Conservation (phyloP, 2,797 vertebrate species). For the Danio aesculapii region DNA sequence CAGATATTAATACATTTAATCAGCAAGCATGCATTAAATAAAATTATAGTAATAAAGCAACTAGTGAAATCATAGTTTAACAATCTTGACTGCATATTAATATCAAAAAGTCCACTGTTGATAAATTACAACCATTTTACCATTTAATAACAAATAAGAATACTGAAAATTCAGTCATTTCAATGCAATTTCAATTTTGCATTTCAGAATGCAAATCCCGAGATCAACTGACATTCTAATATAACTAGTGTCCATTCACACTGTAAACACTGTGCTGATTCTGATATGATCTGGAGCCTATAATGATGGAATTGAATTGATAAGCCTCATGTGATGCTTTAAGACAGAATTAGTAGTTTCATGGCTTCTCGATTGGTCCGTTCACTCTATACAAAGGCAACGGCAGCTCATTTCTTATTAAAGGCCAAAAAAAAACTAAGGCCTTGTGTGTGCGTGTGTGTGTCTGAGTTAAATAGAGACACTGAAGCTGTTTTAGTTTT, state of each 20-base stretch:
- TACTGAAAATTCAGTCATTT: not conserved
- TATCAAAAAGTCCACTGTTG: no score
- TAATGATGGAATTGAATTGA: conserved; percentile 40
- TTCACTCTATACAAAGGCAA: conserved; percentile 64
- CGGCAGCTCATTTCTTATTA: conserved; percentile 55
- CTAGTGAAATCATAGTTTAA: no score
- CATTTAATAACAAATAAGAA: not conserved
- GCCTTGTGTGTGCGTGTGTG: conserved; percentile 51
- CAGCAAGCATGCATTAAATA: no score
- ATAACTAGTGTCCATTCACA: not conserved
- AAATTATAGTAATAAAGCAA: no score
- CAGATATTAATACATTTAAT: no score
- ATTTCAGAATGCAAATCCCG: not conserved
- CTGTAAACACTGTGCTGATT: not conserved
- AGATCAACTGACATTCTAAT: not conserved
- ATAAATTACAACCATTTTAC: no score
- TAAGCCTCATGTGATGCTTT: conserved; percentile 49
- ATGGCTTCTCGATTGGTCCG: conserved; percentile 66
- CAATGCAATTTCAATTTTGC: not conserved
- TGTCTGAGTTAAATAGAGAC: conserved; percentile 47
- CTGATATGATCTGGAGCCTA: not conserved
- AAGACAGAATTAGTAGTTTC: conserved; percentile 58
- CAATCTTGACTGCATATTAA: no score
- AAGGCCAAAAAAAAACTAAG: conserved; percentile 36
- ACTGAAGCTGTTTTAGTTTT: conserved; percentile 69